A percentile compares a stretch with the other conserved stretches of the same genome.
Evolutionary conservation across 2,797 vertebrate species (phyloP).

Genomic region (Syngnathus acus): DNA sequence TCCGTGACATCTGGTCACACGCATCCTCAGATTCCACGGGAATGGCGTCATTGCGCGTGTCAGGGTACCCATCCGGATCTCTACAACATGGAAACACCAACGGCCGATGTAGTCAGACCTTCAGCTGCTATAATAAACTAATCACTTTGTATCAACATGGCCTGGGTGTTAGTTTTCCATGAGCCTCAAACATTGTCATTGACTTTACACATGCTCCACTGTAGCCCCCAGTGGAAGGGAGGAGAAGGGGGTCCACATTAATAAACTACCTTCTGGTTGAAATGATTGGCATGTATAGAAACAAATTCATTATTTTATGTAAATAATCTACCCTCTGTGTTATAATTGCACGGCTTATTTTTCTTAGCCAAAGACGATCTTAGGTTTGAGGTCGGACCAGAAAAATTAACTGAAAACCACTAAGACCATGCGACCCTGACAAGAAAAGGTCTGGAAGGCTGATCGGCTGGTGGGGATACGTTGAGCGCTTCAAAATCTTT

Average conservation of each 20-base stretch:
- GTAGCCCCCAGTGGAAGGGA: neutral
- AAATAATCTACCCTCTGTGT: constrained; percentile 66
- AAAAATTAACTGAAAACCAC: constrained; percentile 49
- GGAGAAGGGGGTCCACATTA: constrained; percentile 32
- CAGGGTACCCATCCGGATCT: constrained; percentile 31
- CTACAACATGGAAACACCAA: constrained; percentile 49
- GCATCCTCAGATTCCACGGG: constrained; percentile 28
- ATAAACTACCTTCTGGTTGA: constrained; percentile 46
- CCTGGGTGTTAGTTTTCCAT: constrained; percentile 66
- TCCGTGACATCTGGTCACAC: constrained; percentile 26
- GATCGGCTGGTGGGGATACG: constrained; percentile 6
- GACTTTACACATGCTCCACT: constrained; percentile 42
- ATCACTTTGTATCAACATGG: constrained; percentile 72
- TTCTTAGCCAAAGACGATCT: constrained; percentile 56
- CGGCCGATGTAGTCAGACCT: constrained; percentile 43
- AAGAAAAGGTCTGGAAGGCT: constrained; percentile 20
- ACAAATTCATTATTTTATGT: constrained; percentile 70
- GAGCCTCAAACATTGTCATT: constrained; percentile 54
- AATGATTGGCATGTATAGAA: constrained; percentile 70
- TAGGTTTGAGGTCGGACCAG: constrained; percentile 38
- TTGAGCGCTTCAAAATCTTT: neutral
- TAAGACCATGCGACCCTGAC: constrained; percentile 28
- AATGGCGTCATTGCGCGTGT: constrained; percentile 38
- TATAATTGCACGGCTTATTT: constrained; percentile 71
- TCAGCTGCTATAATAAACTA: constrained; percentile 71